Evolutionary conservation across 2,113 vertebrate genomes (phyloP), one percentile per base, ranked within the genome.

Genomic region (Mesembrinibis cayennensis): DNA sequence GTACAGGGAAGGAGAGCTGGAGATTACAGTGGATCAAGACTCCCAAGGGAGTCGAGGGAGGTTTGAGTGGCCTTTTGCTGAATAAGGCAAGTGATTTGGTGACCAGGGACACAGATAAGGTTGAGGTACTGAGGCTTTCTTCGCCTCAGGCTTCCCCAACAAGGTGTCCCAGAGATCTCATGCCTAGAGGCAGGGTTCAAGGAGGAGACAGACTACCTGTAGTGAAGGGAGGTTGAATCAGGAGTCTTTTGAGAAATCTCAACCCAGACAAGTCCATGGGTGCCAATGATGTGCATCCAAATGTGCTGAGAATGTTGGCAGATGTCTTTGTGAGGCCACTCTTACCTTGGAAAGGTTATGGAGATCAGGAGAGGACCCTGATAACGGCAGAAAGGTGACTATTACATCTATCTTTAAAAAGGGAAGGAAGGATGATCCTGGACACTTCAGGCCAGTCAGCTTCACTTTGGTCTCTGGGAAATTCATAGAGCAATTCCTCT

Each of bases 261-360:
- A 69, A 32, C 18, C 8, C 1, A 0, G 44, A 3, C 8, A 65
- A 49, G 44, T 73, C 12, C 2, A 2, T 36, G 38, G n/a, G 40
- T 69, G 47, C 18, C 29, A 63, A 12, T 49, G 42, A 16, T n/a
- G 44, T 53, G 30, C 42, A 23, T 70, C 30, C 42, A 40, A 5
- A 22, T 34, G 9, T 29, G 36, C 73, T 47, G 58, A 71, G 22
- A 40, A 49, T 10, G 16, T 59, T 78, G 63, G 38, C 17, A 74
- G 29, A 13, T 56, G 78, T 42, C 29, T 86, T 49, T 62, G 38
- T 58, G 47, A 84, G 77, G 42, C 53, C 17, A 3, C 47, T 47
- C 30, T 11, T 47, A 9, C 17, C 17, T 45, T 59, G 40, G 25
- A 22, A 55, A 29, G 49, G 32, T 82, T 59, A 3, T 11, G 32